Evolutionary conservation across 2,113 vertebrate species (phyloP), one percentile per base, ranked within the genome.

Genomic region (Oreochromis spilurus): DNA sequence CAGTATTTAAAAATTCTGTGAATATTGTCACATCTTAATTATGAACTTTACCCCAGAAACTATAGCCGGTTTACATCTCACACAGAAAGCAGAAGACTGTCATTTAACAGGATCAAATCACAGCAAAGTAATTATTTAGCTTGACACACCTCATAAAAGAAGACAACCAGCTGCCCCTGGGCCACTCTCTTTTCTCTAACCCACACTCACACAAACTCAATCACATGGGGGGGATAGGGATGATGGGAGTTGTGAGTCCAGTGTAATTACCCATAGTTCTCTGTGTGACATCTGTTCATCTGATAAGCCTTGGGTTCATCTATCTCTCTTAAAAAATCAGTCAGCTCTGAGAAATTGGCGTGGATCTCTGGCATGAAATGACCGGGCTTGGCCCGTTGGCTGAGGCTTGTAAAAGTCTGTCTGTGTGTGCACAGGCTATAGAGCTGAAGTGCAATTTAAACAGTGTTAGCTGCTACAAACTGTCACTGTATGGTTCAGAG

Each of bases 321-420:
- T 84, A 89, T 91, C 91, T 79, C 87, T 62, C 78, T 89, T 86
- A 86, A 82, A 67, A 92, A 87, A 86, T 91, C 87, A 34, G 62
- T 72, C 62, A 40, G 78, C 81, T 75, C 19, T 54, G 72, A 83
- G 36, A 84, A 81, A 81, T 79, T 21, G 9, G 60, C 9, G 6
- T 53, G 57, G 72, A 13, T 57, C 55, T 53, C 14, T 78, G 45
- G 29, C 82, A 72, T 72, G 50, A 60, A 48, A 48, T 54, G 26
- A 75, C 38, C 50, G 3, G 31, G 16, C 43, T 52, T 52, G 77
- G 38, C 38, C 84, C 5, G 0, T 14, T 40, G 11, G 9, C 2
- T 43, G 21, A 60, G 3, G 10, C 10, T 79, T 57, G 52, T 40
- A 55, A 55, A 26, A 79, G 78, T 79, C 31, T 57, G 52, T 38